A percentile compares a stretch with the other conserved stretches of the same genome.
phyloP scores from a whole-genome alignment of 1,140 invertebrate genomes.

The Coboldia fuscipes region DNA sequence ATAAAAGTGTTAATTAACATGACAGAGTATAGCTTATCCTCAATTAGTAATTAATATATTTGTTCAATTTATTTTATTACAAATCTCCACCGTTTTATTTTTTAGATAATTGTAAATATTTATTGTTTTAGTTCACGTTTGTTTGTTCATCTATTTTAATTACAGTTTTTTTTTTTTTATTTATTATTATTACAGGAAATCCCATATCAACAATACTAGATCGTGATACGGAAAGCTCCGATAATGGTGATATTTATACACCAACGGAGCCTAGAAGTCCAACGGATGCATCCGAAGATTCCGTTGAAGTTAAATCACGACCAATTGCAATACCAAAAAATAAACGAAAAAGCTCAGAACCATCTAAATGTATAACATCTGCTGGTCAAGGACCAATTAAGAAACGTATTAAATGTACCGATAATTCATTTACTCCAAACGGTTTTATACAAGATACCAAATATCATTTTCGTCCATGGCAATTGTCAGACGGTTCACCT shows the following conservation, averaged over 20 bases:
- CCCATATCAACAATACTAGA: conserved; percentile 24
- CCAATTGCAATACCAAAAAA: conserved; percentile 37
- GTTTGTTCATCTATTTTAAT: no score
- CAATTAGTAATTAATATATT: no score
- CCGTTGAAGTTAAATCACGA: conserved; percentile 38
- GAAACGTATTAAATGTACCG: conserved; percentile 35
- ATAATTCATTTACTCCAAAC: no score
- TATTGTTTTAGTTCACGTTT: no score
- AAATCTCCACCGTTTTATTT: no score
- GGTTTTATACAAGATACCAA: no score
- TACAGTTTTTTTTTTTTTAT: no score
- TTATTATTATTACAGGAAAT: conserved; percentile 18
- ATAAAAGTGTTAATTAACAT: no score
- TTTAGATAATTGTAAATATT: no score
- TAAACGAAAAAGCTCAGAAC: conserved; percentile 51
- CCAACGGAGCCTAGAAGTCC: conserved; percentile 26
- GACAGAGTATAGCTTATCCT: no score
- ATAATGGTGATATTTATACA: conserved; percentile 29
- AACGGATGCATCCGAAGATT: conserved; percentile 49
- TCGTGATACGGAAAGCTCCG: conserved; percentile 33
- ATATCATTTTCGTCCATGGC: conserved; percentile 29
- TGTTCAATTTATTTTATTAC: no score
- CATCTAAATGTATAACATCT: conserved; percentile 25
- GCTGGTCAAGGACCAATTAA: conserved; percentile 31
- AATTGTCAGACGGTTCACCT: conserved; percentile 8